Evolutionary conservation across 2,888 invertebrate genomes (phyloP), one percentile per base, ranked within the genome.

Genomic region (Salticus scenicus): DNA sequence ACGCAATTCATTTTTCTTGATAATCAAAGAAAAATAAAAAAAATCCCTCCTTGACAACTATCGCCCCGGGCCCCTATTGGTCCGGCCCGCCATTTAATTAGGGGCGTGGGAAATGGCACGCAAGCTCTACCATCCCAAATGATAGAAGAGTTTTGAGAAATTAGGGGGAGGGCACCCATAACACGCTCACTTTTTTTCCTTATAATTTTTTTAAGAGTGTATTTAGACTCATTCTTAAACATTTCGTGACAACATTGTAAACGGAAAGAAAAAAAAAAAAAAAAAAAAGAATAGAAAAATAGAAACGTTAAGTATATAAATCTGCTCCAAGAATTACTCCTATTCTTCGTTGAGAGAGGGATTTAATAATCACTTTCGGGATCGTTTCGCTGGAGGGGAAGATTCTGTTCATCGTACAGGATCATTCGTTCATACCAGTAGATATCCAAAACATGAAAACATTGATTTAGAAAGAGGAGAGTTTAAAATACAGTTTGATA

Each of bases 101-200:
- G 81, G 81, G 81, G 81, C 81, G 81, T 75, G 81, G 75, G 81
- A 75, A 82, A 82, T 70, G 70, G 70, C 81, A 75, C 75, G 63
- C 30, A 51, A 64, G 75, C 30, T 57, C 30, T 20, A 51, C 28
- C 30, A 57, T 57, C 74, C 63, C 69, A 82, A 67, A 74, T 69
- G 64, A 64, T 37, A 37, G 80, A 72, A 72, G 73, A 80, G 80
- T 82, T 82, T 75, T 82, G 81, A 82, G 75, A 75, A 75, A 75
- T 70, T 69, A 42, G 75, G 69, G 81, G 81, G 81, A 82, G 81
- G 81, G 31, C 20, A n/a, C 67, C 7, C 8, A n/a, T 67, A n/a
- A 67, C 67, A 67, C 67, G 67, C 33, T 67, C 28, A 33, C 67
- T 67, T 67, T 27, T 7, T 33, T 27, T 67, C 33, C 28, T n/a